These are phyloP conservation scores for Nyctereutes procyonoides DNA, from an alignment of 2,113 vertebrate species.

Conservation along the genomic window DNA sequence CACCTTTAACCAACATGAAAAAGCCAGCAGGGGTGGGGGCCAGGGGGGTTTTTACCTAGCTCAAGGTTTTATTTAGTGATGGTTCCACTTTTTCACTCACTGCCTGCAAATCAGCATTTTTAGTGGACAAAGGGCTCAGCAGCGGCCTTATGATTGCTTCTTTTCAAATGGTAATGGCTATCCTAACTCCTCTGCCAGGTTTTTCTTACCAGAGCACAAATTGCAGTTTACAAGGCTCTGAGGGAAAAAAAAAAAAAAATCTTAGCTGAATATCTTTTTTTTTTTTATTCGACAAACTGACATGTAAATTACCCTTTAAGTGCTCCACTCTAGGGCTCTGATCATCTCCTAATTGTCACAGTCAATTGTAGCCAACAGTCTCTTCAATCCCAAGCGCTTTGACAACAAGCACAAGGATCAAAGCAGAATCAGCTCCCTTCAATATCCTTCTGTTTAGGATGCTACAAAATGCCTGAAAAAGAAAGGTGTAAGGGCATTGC, in stretches of 20 bases:
- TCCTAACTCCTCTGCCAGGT: constrained; percentile 96
- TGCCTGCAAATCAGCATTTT: constrained; percentile 95
- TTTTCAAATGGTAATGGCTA: constrained; percentile 99
- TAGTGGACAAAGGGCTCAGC: constrained; percentile 98
- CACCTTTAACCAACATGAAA: constrained; percentile 85
- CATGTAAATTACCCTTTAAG: constrained; percentile 99
- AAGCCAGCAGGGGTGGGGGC: constrained; percentile 80
- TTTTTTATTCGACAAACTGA: constrained; percentile 97
- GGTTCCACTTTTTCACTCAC: constrained; percentile 90
- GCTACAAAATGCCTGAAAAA: constrained; percentile 89
- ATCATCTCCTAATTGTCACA: constrained; percentile 99
- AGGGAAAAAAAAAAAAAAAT: constrained; percentile 91
- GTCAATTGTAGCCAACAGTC: constrained; percentile 99
- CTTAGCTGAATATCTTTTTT: constrained; percentile 95
- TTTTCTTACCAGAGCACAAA: constrained; percentile 97
- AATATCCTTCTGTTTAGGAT: constrained; percentile 92
- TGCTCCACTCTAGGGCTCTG: constrained; percentile 96
- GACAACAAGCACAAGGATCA: constrained; percentile 97
- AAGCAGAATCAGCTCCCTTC: constrained; percentile 94
- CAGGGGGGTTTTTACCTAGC: constrained; percentile 88
- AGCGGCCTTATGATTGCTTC: constrained; percentile 98
- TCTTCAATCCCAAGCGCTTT: constrained; percentile 97
- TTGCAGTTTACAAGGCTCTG: constrained; percentile 99
- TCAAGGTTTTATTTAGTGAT: constrained; percentile 89
- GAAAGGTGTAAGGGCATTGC: constrained; percentile 91